Percentiles rank a stretch among this genome's conserved stretches.
These are phyloP conservation scores for Dryoscopus gambensis DNA, from an alignment of 2,113 vertebrate genomes.

Conservation along the genomic window DNA sequence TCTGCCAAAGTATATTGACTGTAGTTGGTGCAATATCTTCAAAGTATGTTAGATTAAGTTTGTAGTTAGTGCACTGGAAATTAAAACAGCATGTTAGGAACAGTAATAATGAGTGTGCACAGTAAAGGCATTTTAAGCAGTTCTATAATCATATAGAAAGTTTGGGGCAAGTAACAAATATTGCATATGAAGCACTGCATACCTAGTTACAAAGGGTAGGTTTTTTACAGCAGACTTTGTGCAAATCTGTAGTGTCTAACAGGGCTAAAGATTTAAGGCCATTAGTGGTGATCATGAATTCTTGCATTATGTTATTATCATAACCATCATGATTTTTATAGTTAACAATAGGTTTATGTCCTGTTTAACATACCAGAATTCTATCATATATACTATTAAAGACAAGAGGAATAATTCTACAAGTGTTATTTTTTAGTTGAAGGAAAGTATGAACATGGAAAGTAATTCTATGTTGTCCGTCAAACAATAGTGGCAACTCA, in stretches of 20 bases:
- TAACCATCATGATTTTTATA: neutral
- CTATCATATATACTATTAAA: neutral
- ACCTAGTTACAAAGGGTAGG: neutral
- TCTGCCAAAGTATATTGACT: constrained; percentile 87
- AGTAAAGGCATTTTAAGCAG: neutral
- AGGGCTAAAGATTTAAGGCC: neutral
- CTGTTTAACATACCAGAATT: neutral
- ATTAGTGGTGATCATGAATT: neutral
- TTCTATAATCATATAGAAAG: neutral
- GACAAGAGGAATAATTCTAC: neutral
- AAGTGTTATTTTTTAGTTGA: neutral
- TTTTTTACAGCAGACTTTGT: neutral
- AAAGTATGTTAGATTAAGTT: neutral
- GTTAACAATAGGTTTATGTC: neutral
- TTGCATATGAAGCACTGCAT: neutral
- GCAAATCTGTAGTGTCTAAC: neutral
- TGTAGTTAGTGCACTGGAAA: neutral
- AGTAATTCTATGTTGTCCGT: neutral
- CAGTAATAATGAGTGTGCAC: neutral
- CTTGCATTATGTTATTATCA: neutral
- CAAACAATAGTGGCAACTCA: constrained; percentile 35
- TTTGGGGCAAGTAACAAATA: neutral
- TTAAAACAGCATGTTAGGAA: neutral
- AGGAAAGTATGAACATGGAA: neutral
- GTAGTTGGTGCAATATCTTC: constrained; percentile 84